Conservation (phyloP, 2,113 vertebrate genomes). For the Gobio gobio region DNA sequence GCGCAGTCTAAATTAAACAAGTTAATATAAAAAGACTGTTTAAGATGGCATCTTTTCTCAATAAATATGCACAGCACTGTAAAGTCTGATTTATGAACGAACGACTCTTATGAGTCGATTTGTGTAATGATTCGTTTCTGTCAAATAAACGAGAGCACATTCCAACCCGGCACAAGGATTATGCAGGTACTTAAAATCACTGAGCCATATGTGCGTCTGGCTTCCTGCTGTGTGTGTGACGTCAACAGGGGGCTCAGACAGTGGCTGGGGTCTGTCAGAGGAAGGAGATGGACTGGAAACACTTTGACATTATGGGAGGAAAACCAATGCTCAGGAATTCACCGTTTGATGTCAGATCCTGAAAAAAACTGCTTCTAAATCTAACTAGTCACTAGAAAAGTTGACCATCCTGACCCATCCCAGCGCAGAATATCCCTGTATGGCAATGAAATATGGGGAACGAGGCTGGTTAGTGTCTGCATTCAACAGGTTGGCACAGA, state of each 20-base stretch:
- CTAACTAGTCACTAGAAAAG: background rate
- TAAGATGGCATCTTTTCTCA: background rate
- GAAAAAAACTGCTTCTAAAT: background rate
- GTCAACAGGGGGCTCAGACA: slow-evolving; percentile 5
- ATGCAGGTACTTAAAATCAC: slow-evolving; percentile 30
- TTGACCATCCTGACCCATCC: background rate
- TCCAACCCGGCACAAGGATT: background rate
- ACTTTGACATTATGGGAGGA: background rate
- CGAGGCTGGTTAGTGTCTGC: slow-evolving; percentile 22
- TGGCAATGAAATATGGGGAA: slow-evolving; percentile 14
- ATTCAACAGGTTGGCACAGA: slow-evolving; percentile 37
- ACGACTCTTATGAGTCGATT: background rate
- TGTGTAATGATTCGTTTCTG: background rate
- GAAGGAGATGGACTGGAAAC: background rate
- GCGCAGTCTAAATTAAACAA: background rate
- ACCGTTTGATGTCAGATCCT: background rate
- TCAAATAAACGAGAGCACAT: slow-evolving; percentile 5
- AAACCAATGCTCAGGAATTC: background rate
- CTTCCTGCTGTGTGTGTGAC: slow-evolving; percentile 16
- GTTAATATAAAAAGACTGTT: background rate
- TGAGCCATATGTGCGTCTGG: slow-evolving; percentile 26
- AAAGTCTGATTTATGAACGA: background rate
- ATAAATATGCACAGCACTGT: background rate
- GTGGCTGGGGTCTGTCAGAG: background rate
- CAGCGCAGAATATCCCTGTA: background rate